Evolutionary conservation across 2,113 vertebrate species (phyloP).

Genomic region (Corythornis cristatus): DNA sequence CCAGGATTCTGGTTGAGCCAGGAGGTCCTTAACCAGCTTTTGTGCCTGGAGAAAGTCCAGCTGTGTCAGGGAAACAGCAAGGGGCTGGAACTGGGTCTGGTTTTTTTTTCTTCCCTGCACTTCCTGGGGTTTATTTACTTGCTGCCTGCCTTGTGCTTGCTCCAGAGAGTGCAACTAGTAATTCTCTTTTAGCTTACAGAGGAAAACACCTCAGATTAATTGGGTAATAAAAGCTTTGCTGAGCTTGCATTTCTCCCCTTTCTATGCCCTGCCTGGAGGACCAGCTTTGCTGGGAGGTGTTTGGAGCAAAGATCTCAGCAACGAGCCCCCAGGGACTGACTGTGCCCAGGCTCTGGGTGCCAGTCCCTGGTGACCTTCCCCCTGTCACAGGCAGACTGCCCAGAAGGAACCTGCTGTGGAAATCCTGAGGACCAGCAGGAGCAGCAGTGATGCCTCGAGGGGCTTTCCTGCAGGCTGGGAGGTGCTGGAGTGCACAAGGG

Average conservation of each 20-base stretch:
- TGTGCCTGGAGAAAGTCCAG: neutral
- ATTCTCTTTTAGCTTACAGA: neutral
- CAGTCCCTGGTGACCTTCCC: neutral
- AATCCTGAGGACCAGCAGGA: neutral
- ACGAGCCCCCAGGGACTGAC: neutral
- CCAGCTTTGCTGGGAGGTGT: slow-evolving; percentile 19
- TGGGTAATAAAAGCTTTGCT: slow-evolving; percentile 42
- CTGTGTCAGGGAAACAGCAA: neutral
- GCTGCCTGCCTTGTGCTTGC: neutral
- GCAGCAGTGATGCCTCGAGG: neutral
- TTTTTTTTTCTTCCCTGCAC: neutral
- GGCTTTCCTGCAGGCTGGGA: neutral
- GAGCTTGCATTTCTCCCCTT: neutral
- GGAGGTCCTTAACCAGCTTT: neutral
- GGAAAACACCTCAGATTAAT: slow-evolving; percentile 28
- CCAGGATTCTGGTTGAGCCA: neutral
- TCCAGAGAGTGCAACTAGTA: neutral
- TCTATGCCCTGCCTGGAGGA: neutral
- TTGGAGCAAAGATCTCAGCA: neutral
- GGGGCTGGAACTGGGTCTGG: neutral
- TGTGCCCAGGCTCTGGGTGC: neutral
- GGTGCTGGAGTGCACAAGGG: neutral
- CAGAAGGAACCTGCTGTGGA: neutral
- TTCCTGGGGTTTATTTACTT: neutral
- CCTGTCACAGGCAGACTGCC: neutral